Percentiles rank a stretch among this genome's conserved stretches.
phyloP scores from a whole-genome alignment of 2,113 vertebrate species.

The Elephas maximus region DNA sequence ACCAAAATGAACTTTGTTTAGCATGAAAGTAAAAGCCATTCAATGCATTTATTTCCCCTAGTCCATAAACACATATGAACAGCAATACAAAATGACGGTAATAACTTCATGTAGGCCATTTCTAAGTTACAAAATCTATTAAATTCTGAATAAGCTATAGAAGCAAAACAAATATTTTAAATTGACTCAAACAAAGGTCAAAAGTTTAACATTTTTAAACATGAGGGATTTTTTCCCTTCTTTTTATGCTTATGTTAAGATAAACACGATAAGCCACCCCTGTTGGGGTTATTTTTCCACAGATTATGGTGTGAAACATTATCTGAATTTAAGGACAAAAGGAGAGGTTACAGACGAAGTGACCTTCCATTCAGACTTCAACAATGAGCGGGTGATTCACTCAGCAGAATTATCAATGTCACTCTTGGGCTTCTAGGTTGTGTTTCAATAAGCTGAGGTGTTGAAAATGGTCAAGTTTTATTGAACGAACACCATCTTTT shows the following conservation, averaged over 20 bases:
- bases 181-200: slow-evolving; percentile 48
- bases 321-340: slow-evolving; percentile 34
- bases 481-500: background rate
- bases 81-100: slow-evolving; percentile 13
- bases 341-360: slow-evolving; percentile 32
- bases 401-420: background rate
- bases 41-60: background rate
- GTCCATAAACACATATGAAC: background rate
- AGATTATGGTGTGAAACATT: background rate
- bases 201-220: background rate
- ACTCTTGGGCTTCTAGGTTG: background rate
- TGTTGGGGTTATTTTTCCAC: slow-evolving; percentile 39
- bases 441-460: background rate
- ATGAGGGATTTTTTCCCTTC: background rate
- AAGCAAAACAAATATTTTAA: slow-evolving; percentile 31
- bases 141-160: background rate
- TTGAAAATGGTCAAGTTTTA: background rate
- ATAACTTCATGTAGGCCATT: background rate
- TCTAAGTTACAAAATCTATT: slow-evolving; percentile 33
- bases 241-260: slow-evolving; percentile 50
- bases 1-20: background rate
- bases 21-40: slow-evolving; percentile 32
- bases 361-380: slow-evolving; percentile 11
- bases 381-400: background rate
- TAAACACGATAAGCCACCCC: slow-evolving; percentile 33